Evolutionary conservation across 2,113 vertebrate species (phyloP).

Genomic region (Glaucidium brasilianum): DNA sequence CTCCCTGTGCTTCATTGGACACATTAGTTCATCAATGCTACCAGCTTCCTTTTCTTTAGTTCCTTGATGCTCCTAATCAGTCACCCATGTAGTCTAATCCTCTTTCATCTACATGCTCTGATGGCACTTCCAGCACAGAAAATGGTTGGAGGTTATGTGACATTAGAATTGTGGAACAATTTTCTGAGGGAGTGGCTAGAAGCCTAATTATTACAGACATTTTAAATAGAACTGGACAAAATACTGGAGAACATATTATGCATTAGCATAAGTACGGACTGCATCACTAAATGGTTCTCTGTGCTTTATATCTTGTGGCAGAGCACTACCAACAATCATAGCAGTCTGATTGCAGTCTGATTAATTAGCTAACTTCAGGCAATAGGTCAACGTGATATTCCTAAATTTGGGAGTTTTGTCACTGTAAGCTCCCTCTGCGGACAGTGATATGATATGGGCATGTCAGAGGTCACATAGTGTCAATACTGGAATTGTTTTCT

Average conservation of each 20-base stretch:
- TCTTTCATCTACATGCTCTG: background rate
- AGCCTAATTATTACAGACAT: constrained; percentile 37
- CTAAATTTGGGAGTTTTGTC: background rate
- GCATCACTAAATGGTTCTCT: background rate
- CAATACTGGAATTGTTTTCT: background rate
- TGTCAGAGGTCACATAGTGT: background rate
- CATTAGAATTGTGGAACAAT: background rate
- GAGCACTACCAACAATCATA: background rate
- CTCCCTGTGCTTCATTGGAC: background rate
- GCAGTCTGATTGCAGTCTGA: background rate
- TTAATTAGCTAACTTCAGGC: background rate
- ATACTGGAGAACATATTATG: background rate
- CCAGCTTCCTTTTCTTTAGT: background rate
- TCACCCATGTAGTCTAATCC: constrained; percentile 11
- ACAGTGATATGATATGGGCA: background rate
- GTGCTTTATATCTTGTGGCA: background rate
- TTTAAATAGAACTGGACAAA: constrained; percentile 44
- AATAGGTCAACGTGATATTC: background rate
- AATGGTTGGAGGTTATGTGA: constrained; percentile 23
- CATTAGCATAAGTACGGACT: background rate
- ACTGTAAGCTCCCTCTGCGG: background rate
- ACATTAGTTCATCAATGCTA: constrained; percentile 18
- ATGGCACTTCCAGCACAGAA: background rate
- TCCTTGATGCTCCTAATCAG: background rate
- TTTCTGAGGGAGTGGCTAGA: constrained; percentile 19